phyloP scores from a whole-genome alignment of 2,888 invertebrate species.

The Leucophenga montana region DNA sequence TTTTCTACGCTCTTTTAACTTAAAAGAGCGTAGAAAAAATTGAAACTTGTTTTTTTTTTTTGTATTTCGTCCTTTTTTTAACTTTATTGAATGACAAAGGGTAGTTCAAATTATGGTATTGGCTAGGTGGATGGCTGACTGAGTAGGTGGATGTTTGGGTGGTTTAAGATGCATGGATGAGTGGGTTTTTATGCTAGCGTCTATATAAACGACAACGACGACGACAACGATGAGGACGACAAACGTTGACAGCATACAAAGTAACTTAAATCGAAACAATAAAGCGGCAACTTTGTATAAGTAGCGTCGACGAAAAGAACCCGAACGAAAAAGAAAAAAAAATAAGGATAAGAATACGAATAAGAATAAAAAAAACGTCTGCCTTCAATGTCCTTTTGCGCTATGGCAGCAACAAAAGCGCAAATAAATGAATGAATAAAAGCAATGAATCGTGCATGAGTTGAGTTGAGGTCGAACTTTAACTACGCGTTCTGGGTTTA shows the following conservation, averaged over 20 bases:
- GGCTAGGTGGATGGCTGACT: not conserved
- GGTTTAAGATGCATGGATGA: slow-evolving; percentile 4
- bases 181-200: slow-evolving; percentile 7
- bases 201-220: slow-evolving; percentile 21
- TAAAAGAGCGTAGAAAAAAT: no score
- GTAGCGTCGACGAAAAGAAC: slow-evolving; percentile 40
- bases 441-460: slow-evolving; percentile 41
- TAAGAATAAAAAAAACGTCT: slow-evolving; percentile 1
- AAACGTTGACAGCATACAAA: slow-evolving; percentile 72
- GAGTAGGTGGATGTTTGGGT: slow-evolving; percentile 16
- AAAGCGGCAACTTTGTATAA: slow-evolving; percentile 64
- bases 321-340: slow-evolving; percentile 33
- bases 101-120: not conserved
- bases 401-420: slow-evolving; percentile 46
- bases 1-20: not conserved
- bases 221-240: slow-evolving; percentile 34
- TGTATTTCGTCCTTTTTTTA: not conserved
- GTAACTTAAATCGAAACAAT: slow-evolving; percentile 72
- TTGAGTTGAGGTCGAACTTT: slow-evolving; percentile 17
- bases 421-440: slow-evolving; percentile 68
- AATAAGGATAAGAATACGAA: slow-evolving; percentile 29
- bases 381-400: no score
- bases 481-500: slow-evolving; percentile 22
- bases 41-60: no score
- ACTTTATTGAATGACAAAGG: slow-evolving; percentile 6